Evolutionary conservation across 1,140 invertebrate species (phyloP).

Genomic region (Drosophila nigrodunni): DNA sequence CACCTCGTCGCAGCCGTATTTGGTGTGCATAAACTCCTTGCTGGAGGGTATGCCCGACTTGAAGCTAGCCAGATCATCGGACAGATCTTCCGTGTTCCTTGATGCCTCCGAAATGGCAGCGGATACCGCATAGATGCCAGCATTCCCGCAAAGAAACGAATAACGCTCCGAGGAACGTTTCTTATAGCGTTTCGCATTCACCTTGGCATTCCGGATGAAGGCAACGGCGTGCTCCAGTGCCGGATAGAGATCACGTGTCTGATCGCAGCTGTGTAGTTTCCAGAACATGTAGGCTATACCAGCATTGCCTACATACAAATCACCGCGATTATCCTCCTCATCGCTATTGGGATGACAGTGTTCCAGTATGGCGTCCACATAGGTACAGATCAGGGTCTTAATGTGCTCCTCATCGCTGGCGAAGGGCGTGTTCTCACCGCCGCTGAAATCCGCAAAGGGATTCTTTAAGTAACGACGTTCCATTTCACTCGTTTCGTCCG

Average conservation of each 20-base stretch:
- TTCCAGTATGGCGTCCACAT: constrained; percentile 81
- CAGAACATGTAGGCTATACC: constrained; percentile 87
- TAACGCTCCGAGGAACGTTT: constrained; percentile 81
- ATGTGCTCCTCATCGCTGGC: constrained; percentile 78
- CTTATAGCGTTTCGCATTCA: constrained; percentile 77
- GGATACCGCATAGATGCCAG: constrained; percentile 88
- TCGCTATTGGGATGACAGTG: constrained; percentile 69
- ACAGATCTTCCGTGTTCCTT: constrained; percentile 82
- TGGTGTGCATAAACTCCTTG: constrained; percentile 86
- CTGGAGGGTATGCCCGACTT: constrained; percentile 82
- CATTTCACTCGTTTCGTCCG: constrained; percentile 48
- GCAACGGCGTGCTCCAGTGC: constrained; percentile 81
- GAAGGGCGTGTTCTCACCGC: constrained; percentile 67
- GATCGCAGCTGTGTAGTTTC: constrained; percentile 84
- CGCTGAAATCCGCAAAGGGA: constrained; percentile 70
- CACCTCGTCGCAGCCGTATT: constrained; percentile 92
- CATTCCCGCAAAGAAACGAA: constrained; percentile 87
- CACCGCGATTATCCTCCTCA: constrained; percentile 84
- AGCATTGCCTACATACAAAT: constrained; percentile 86
- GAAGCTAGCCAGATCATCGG: constrained; percentile 85
- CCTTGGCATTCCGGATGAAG: constrained; percentile 85
- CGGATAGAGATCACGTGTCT: constrained; percentile 76
- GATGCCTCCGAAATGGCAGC: constrained; percentile 84
- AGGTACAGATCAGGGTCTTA: constrained; percentile 80
- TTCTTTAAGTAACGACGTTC: constrained; percentile 80